A percentile compares a stretch with the other conserved stretches of the same genome.
Conservation (phyloP, 2,113 vertebrate species). For the Centrocercus urophasianus region DNA sequence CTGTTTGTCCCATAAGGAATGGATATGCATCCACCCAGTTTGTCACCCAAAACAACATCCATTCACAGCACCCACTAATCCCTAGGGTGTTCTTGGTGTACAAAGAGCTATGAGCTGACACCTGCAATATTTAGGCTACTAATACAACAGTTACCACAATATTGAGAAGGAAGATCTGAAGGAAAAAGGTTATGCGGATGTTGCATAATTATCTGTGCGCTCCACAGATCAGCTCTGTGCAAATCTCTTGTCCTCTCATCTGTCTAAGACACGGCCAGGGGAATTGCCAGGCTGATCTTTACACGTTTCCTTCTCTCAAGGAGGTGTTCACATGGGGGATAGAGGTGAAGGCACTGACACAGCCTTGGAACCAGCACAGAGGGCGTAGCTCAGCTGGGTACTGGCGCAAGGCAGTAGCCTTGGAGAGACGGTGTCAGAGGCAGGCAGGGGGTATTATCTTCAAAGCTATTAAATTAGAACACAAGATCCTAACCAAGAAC, state of each 20-base stretch:
- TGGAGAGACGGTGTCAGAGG: background rate
- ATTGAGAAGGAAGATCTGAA: background rate
- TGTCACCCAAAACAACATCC: background rate
- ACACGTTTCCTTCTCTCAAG: background rate
- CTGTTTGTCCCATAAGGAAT: background rate
- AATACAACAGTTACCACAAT: background rate
- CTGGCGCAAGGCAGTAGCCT: fast-evolving
- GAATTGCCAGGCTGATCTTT: background rate
- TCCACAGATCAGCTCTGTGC: background rate
- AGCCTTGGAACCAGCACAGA: background rate
- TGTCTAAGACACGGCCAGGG: background rate
- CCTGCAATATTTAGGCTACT: background rate
- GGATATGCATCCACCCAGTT: background rate
- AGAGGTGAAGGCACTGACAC: background rate
- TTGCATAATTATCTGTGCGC: background rate
- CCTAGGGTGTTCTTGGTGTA: background rate
- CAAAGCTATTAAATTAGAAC: background rate
- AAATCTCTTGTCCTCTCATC: background rate
- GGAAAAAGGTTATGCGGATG: background rate
- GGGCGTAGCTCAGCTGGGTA: background rate
- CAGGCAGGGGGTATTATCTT: background rate
- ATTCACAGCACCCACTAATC: background rate
- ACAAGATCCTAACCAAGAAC: background rate
- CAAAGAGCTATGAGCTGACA: background rate
- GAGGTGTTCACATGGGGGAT: background rate